Conservation (phyloP, 2,888 invertebrate genomes). For the Selenia dentaria region DNA sequence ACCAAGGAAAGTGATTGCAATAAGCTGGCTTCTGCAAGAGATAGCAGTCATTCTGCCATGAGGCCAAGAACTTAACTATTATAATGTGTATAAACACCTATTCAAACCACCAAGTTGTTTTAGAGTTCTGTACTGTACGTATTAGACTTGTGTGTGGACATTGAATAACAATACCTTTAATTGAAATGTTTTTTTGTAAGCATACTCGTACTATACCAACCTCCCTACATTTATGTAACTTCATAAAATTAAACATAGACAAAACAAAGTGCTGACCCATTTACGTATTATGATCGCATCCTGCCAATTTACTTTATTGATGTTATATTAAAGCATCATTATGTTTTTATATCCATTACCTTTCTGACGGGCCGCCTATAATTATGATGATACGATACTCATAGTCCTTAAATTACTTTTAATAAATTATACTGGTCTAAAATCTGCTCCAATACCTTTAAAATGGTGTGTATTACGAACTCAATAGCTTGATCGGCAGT, state of each 20-base stretch:
- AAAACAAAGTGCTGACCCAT: slow-evolving; percentile 64
- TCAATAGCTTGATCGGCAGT: slow-evolving; percentile 64
- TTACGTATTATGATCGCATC: slow-evolving; percentile 71
- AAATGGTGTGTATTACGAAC: slow-evolving; percentile 55
- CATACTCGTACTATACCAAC: too few species aligned
- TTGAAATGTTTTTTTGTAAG: too few species aligned
- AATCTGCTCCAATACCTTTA: slow-evolving; percentile 64
- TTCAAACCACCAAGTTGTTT: too few species aligned
- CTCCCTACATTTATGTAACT: too few species aligned
- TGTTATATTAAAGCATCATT: slow-evolving; percentile 77
- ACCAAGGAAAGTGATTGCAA: too few species aligned
- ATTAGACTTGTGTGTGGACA: too few species aligned
- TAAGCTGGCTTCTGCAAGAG: too few species aligned
- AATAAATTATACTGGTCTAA: slow-evolving; percentile 72
- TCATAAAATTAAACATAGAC: slow-evolving; percentile 42
- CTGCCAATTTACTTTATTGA: slow-evolving; percentile 81
- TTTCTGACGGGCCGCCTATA: slow-evolving; percentile 69
- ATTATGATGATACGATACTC: slow-evolving; percentile 69
- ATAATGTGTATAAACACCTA: too few species aligned
- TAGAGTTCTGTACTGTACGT: too few species aligned
- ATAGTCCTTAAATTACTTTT: slow-evolving; percentile 71
- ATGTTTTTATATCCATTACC: slow-evolving; percentile 72
- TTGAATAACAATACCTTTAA: too few species aligned
- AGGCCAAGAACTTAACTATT: too few species aligned
- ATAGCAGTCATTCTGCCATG: too few species aligned